Evolutionary conservation across 2,113 vertebrate genomes (phyloP), one percentile per base, ranked within the genome.

Genomic region (Serinus canaria): DNA sequence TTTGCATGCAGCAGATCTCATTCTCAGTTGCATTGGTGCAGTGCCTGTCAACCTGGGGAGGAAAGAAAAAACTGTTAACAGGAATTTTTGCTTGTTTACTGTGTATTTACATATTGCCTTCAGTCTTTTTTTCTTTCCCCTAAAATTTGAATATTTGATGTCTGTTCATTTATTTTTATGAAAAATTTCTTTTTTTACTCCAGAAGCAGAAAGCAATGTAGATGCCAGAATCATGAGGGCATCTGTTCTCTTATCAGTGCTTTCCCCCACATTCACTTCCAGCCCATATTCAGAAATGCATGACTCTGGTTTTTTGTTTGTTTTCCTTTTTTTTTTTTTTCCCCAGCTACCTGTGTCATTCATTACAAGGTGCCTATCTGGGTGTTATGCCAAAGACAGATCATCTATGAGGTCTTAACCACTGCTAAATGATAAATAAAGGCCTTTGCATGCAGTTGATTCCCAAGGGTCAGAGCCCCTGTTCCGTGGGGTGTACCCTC

Each of bases 121-220:
- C 87, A 75, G 49, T 67, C 49, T 64, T 58, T 81, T 81, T 56
- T 55, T 56, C 11, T 37, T 37, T 2, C 6, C 8, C 8, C 49
- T 56, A 79, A 96, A 75, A 96, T 93, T 97, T 95, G 95, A 97
- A 97, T 97, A 97, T 97, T 98, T 97, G 47, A 95, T 97, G 92
- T 97, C 92, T 96, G 92, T 95, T 97, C 37, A 75, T 96, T 98
- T 98, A 92, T 98, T 98, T 97, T 97, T 96, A 94, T 97, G 97
- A 94, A 72, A 96, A 92, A 92, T 94, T 9, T 68, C 75, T 96
- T 78, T 84, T 97, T 96, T 87, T n/a, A 64, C 93, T 97, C 95
- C 93, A 95, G 92, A 97, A 97, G 96, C 84, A 94, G 92, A 96
- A 97, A 96, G 95, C 55, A 18, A 16, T 92, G 87, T 94, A 89